phyloP scores from a whole-genome alignment of 2,888 invertebrate genomes.

The Agrilus biguttatus region DNA sequence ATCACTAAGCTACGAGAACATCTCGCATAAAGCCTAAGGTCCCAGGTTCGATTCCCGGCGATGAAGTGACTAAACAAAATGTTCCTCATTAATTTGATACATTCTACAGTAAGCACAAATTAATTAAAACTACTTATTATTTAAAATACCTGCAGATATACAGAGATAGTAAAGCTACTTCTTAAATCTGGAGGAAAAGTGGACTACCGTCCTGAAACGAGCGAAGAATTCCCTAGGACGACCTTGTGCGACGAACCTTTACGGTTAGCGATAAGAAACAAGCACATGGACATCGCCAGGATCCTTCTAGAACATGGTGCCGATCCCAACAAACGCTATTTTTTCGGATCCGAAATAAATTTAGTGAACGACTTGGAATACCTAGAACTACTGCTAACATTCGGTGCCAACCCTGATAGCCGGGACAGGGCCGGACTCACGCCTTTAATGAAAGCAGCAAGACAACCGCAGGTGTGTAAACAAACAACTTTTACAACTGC shows the following conservation, averaged over 20 bases:
- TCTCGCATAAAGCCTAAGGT: no score
- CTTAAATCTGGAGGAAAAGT: conserved; percentile 67
- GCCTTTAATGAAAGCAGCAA: conserved; percentile 80
- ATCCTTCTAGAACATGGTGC: conserved; percentile 72
- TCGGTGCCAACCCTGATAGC: conserved; percentile 80
- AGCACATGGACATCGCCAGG: conserved; percentile 59
- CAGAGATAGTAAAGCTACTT: conserved; percentile 54
- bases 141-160: no score
- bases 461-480: conserved; percentile 48
- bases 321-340: conserved; percentile 79
- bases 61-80: no score
- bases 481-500: neutral
- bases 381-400: conserved; percentile 64
- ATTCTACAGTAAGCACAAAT: no score
- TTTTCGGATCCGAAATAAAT: conserved; percentile 83
- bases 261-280: conserved; percentile 75
- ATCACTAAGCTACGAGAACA: no score
- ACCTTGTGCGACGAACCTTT: conserved; percentile 75
- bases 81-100: no score
- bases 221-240: conserved; percentile 55
- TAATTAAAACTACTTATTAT: no score
- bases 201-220: conserved; percentile 60
- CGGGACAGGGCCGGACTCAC: conserved; percentile 76
- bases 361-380: conserved; percentile 71
- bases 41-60: no score